Conservation (phyloP, 2,888 invertebrate species). For the Nomada flava region DNA sequence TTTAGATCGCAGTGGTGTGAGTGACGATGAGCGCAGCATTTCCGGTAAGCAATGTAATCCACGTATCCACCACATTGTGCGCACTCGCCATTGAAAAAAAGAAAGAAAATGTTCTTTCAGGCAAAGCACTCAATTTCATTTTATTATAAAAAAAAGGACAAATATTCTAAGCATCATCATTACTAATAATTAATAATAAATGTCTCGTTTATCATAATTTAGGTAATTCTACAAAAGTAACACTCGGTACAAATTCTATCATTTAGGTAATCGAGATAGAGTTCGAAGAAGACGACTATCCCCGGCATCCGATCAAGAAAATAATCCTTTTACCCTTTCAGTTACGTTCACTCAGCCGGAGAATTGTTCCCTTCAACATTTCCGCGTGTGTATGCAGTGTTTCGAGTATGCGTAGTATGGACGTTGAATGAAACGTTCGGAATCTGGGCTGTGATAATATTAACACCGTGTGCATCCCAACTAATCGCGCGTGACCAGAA, state of each 20-base stretch:
- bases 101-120: too few relatives aligned
- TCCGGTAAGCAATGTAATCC: conserved; percentile 75
- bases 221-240: too few relatives aligned
- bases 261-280: too few relatives aligned
- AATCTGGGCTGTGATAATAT: conserved; percentile 21
- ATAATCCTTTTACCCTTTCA: conserved; percentile 25
- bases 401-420: background rate
- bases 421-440: conserved; percentile 22
- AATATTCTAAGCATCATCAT: too few relatives aligned
- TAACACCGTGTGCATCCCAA: conserved; percentile 45
- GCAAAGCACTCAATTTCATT: background rate
- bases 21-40: conserved; percentile 92
- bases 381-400: background rate
- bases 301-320: background rate
- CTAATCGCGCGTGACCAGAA: conserved; percentile 40
- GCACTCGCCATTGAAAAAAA: too few relatives aligned
- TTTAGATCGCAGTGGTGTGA: conserved; percentile 89
- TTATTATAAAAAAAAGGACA: too few relatives aligned
- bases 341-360: background rate
- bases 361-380: background rate
- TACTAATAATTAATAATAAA: too few relatives aligned
- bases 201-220: too few relatives aligned
- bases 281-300: background rate
- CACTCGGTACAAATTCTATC: too few relatives aligned
- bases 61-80: conserved; percentile 13